Percentiles rank a stretch among this genome's conserved stretches.
Conservation (phyloP, 2,888 invertebrate genomes). For the Pheosia gnoma region DNA sequence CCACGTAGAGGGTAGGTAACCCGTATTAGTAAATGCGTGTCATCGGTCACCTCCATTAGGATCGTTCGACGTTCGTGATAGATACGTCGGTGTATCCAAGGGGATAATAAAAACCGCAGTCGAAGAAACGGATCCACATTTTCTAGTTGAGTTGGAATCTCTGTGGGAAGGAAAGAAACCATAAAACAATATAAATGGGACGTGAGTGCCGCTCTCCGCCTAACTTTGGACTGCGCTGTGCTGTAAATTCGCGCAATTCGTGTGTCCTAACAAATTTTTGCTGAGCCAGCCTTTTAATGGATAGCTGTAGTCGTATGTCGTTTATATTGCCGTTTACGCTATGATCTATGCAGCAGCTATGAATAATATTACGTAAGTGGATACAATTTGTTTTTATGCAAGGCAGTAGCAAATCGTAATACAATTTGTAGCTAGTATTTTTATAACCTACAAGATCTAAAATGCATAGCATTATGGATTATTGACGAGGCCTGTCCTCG, state of each 20-base stretch:
- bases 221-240: conserved; percentile 52
- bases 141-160: conserved; percentile 57
- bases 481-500: too few species aligned
- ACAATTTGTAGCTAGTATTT: too few species aligned
- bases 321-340: conserved; percentile 20
- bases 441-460: too few species aligned
- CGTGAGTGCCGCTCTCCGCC: conserved; percentile 59
- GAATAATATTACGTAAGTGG: neutral
- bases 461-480: too few species aligned
- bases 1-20: conserved; percentile 27
- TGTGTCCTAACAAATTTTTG: conserved; percentile 48
- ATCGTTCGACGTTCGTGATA: conserved; percentile 36
- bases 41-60: conserved; percentile 44
- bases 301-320: conserved; percentile 18
- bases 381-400: neutral
- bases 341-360: conserved; percentile 7
- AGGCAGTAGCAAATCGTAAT: too few species aligned
- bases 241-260: conserved; percentile 56
- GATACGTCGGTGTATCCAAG: conserved; percentile 38
- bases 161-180: conserved; percentile 68
- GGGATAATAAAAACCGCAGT: conserved; percentile 57
- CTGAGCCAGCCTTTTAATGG: conserved; percentile 35
- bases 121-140: conserved; percentile 61
- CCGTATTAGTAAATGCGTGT: conserved; percentile 42
- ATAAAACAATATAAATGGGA: conserved; percentile 80